These are phyloP conservation scores for Selene dorsalis DNA, from an alignment of 2,797 vertebrate species.

Conservation along the genomic window DNA sequence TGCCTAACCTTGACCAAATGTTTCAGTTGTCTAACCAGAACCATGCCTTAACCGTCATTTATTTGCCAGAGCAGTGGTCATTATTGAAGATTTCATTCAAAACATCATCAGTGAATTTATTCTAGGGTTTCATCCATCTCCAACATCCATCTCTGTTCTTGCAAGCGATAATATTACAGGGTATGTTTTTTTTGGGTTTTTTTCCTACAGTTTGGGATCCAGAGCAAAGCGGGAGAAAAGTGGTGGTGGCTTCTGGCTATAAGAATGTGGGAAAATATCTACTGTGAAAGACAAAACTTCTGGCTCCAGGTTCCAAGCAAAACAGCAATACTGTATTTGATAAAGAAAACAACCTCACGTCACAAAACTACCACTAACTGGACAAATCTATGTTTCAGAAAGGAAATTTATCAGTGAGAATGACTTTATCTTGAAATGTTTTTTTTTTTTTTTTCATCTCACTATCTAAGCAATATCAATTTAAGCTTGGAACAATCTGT, in stretches of 20 bases:
- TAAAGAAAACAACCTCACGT: neutral
- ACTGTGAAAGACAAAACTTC: neutral
- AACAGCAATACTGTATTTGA: neutral
- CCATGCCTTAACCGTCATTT: neutral
- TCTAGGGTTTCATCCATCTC: neutral
- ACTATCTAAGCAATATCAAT: constrained; percentile 4
- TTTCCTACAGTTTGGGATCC: neutral
- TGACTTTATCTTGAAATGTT: neutral
- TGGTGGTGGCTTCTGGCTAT: neutral
- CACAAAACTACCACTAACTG: neutral
- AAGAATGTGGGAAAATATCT: neutral
- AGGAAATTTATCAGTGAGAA: neutral
- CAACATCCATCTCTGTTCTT: neutral
- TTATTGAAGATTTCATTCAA: neutral
- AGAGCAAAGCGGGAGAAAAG: neutral
- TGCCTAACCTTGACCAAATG: neutral
- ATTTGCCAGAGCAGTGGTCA: neutral
- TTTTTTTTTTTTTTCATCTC: neutral
- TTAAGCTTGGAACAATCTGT: neutral
- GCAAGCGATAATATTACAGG: neutral
- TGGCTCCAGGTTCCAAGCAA: neutral
- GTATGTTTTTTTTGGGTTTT: neutral
- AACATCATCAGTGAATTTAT: neutral
- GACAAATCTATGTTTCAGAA: neutral
- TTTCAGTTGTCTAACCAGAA: neutral